These are phyloP conservation scores for Amblyopsis hoosieri DNA, from an alignment of 2,797 vertebrate genomes.

Conservation along the genomic window DNA sequence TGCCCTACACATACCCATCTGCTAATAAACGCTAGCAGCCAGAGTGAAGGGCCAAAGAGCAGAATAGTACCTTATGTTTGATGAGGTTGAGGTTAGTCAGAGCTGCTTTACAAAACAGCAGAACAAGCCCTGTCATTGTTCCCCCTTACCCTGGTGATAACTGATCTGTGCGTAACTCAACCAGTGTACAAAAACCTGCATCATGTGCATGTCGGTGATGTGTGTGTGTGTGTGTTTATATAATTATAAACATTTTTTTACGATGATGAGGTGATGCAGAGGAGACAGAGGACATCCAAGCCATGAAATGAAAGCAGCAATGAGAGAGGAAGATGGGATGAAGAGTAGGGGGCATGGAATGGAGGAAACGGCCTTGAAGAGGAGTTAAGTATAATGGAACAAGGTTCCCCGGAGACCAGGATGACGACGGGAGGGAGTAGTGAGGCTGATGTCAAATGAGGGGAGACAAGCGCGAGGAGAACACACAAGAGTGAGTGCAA, in stretches of 20 bases:
- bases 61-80: too few relatives aligned
- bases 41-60: too few relatives aligned
- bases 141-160: slow-evolving; percentile 73
- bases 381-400: slow-evolving; percentile 60
- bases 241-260: slow-evolving; percentile 20
- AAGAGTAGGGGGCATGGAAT: slow-evolving; percentile 20
- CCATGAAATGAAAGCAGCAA: slow-evolving; percentile 62
- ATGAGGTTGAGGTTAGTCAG: too few relatives aligned
- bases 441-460: slow-evolving; percentile 9
- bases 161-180: slow-evolving; percentile 69
- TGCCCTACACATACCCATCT: too few relatives aligned
- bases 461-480: slow-evolving; percentile 16
- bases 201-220: neutral
- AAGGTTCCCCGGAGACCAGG: slow-evolving; percentile 52
- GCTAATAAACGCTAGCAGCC: too few relatives aligned
- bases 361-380: slow-evolving; percentile 60
- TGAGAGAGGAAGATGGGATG: neutral
- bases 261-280: slow-evolving; percentile 56
- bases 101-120: neutral
- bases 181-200: slow-evolving; percentile 37
- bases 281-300: slow-evolving; percentile 69
- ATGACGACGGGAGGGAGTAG: slow-evolving; percentile 25
- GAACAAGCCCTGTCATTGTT: slow-evolving; percentile 61
- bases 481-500: slow-evolving; percentile 15
- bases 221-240: slow-evolving; percentile 21